Evolutionary conservation across 1,140 invertebrate genomes (phyloP), one percentile per base, ranked within the genome.

Genomic region (Chironomus striatipennis): DNA sequence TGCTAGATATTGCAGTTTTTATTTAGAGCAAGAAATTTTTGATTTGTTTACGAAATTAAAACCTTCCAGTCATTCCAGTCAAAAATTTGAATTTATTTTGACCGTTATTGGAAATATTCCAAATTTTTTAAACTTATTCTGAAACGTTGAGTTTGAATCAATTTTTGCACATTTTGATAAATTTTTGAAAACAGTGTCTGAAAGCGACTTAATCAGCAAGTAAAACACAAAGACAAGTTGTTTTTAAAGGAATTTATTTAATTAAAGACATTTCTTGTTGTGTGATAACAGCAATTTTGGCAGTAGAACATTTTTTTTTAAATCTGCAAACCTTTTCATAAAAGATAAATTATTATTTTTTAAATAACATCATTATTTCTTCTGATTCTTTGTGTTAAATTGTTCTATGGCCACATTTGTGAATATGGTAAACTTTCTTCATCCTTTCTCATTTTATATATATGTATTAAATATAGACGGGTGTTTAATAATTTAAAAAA

Each of bases 251-350:
- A 57, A 57, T 15, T 57, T 57, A 15, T 57, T 57, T 15, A 15
- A 15, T 57, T 57, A 57, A 57, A 57, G 47, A 57, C 47, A 57
- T 57, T 15, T 57, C 4, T 57, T 12, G 12, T 12, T 57, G 47
- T 57, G 47, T 57, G 47, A 15, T 57, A n/a, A 57, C 47, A 57
- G 47, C 47, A 57, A 57, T 57, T 57, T 57, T 57, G 47, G 47
- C 47, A 57, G 47, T 57, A 57, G 47, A 57, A 57, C 47, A 57
- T 57, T 57, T 15, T 57, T 15, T 57, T n/a, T n/a, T n/a, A n/a
- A n/a, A 57, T 57, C 47, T 57, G 47, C 47, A 15, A 57, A 57
- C 47, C 47, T 57, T 57, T 57, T n/a, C 47, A 57, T 34, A 57
- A 57, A 57, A 57, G 12, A 57, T 57, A 57, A n/a, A 57, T n/a